A percentile compares a stretch with the other conserved stretches of the same genome.
Conservation (phyloP, 2,797 vertebrate genomes). For the Martes flavigula region DNA sequence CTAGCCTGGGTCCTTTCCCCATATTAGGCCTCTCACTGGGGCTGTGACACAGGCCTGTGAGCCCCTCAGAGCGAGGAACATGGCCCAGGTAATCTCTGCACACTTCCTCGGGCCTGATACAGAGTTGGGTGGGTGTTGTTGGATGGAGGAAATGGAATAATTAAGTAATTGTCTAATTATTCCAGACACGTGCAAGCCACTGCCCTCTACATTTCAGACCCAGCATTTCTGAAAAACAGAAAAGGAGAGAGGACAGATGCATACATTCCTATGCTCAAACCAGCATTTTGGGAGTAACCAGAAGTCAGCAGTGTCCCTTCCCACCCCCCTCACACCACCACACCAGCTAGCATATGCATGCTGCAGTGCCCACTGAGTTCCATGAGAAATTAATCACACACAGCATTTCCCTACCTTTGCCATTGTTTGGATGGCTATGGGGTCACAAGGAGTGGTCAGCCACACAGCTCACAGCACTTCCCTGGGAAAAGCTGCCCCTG, state of each 20-base stretch:
- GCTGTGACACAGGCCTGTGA: background rate
- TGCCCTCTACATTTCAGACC: background rate
- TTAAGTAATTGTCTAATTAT: background rate
- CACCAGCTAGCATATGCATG: background rate
- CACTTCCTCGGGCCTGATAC: background rate
- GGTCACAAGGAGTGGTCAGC: background rate
- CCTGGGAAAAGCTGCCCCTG: background rate
- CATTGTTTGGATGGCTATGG: background rate
- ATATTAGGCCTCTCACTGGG: background rate
- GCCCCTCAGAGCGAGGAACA: background rate
- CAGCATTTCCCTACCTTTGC: background rate
- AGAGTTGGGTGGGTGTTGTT: background rate
- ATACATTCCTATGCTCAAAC: background rate
- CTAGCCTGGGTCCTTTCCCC: background rate
- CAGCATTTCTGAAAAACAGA: background rate
- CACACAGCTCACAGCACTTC: background rate
- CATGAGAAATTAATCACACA: background rate
- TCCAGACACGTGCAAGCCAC: background rate
- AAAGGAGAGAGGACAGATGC: background rate
- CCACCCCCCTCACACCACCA: rapidly evolving
- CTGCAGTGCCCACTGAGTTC: background rate
- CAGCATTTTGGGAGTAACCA: background rate
- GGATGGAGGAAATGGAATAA: background rate
- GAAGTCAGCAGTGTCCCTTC: background rate
- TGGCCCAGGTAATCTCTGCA: background rate